These are phyloP conservation scores for Parazoanthus darwini DNA, from an alignment of 92 coral and sea anemone genomes.

Conservation along the genomic window DNA sequence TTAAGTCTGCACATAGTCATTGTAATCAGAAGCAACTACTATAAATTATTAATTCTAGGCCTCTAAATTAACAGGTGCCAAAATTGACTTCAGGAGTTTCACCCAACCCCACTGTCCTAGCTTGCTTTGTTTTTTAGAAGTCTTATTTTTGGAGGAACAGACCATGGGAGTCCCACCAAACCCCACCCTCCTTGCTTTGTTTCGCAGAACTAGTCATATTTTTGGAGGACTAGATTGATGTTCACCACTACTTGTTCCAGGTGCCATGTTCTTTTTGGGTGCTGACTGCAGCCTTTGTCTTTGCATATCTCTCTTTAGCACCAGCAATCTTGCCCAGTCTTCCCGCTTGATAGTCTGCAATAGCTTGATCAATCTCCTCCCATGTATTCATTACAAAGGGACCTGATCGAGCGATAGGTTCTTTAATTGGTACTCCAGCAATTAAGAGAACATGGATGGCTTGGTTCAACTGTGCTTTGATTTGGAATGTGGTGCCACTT, in stretches of 20 bases:
- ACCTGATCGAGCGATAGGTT: constrained; percentile 87
- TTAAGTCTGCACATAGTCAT: too few relatives aligned
- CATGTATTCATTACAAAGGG: constrained; percentile 99
- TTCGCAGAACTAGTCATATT: neutral
- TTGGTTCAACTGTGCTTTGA: constrained; percentile 69
- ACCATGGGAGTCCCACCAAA: too few relatives aligned
- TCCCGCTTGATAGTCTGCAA: constrained; percentile 72
- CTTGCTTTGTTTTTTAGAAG: neutral
- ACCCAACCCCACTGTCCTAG: neutral
- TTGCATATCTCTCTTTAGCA: constrained; percentile 88
- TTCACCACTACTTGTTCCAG: constrained; percentile 58
- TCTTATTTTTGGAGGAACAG: neutral
- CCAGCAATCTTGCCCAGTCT: constrained; percentile 89
- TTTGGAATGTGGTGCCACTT: constrained; percentile 63
- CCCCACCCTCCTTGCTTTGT: neutral
- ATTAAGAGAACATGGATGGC: constrained; percentile 88
- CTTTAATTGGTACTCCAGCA: constrained; percentile 92
- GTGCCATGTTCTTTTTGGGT: constrained; percentile 80
- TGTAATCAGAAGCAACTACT: too few relatives aligned
- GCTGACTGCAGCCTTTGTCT: constrained; percentile 77
- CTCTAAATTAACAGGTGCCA: too few relatives aligned
- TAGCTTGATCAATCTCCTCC: constrained; percentile 87
- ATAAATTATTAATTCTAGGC: too few relatives aligned
- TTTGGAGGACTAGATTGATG: neutral
- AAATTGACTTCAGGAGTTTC: too few relatives aligned